Evolutionary conservation across 1,140 invertebrate genomes (phyloP).

Genomic region (Wasmannia auropunctata): DNA sequence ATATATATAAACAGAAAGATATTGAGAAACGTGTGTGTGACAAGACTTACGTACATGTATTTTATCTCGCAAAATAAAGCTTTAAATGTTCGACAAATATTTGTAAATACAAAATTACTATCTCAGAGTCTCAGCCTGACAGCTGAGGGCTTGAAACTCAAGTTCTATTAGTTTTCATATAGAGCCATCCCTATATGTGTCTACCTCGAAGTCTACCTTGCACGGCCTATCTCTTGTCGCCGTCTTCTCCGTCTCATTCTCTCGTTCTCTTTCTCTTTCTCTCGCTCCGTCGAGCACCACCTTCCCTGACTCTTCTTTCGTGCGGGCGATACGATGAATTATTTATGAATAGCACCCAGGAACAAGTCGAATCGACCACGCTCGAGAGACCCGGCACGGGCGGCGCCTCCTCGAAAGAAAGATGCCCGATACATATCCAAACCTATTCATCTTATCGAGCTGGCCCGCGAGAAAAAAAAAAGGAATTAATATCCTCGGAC

Average conservation of each 20-base stretch:
- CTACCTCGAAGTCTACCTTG: conserved; percentile 27
- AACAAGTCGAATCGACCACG: conserved; percentile 70
- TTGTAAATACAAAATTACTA: conserved; percentile 1
- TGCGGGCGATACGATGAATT: conserved; percentile 71
- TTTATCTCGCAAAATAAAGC: neutral
- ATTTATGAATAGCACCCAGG: conserved; percentile 74
- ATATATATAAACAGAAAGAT: neutral
- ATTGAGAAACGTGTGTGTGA: neutral
- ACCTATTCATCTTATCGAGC: conserved; percentile 64
- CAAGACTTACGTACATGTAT: neutral
- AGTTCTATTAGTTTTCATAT: conserved; percentile 37
- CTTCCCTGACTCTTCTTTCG: conserved; percentile 44
- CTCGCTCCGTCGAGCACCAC: conserved; percentile 2
- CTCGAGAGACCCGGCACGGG: conserved; percentile 48
- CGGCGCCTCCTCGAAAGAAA: conserved; percentile 31
- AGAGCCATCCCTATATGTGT: neutral
- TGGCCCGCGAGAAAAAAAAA: conserved; percentile 46
- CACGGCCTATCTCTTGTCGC: conserved; percentile 3
- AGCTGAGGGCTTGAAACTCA: neutral
- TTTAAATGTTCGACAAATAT: conserved; percentile 12
- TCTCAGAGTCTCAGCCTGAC: neutral
- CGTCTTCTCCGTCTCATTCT: neutral
- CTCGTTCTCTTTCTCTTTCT: neutral
- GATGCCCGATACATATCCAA: conserved; percentile 64
- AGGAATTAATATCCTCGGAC: conserved; percentile 51